A percentile compares a stretch with the other conserved stretches of the same genome.
These are phyloP conservation scores for Cherax destructor DNA, from an alignment of 1,140 invertebrate genomes.

Conservation along the genomic window DNA sequence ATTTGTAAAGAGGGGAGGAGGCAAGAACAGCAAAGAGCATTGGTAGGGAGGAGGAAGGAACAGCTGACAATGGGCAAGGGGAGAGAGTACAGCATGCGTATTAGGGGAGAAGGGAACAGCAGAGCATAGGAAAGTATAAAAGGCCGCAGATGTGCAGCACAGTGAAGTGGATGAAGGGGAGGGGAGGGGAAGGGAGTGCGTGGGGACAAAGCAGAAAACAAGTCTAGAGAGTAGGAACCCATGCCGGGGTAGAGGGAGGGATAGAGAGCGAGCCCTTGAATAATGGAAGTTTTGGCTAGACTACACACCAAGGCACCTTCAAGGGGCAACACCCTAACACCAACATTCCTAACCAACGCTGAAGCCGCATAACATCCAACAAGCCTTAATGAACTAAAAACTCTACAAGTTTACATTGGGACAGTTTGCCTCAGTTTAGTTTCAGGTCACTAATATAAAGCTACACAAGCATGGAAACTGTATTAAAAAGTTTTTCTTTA, in stretches of 20 bases:
- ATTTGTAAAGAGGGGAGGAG: no score
- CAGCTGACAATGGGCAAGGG: no score
- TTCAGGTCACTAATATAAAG: no score
- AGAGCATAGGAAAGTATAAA: background rate
- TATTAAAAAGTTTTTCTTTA: no score
- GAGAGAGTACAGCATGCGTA: background rate
- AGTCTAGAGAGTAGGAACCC: background rate
- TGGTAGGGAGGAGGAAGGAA: background rate
- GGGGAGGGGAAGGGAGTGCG: background rate
- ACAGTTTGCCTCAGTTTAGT: no score
- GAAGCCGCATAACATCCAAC: no score
- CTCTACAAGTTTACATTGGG: no score
- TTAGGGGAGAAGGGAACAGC: background rate
- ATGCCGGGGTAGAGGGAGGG: background rate
- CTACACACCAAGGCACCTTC: background rate
- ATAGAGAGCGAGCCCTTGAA: background rate
- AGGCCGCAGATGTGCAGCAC: background rate
- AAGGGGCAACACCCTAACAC: constrained; percentile 9
- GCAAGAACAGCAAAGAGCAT: background rate
- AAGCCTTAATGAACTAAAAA: no score
- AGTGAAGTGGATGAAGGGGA: background rate
- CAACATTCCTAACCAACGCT: no score
- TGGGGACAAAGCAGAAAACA: background rate
- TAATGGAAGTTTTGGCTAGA: background rate
- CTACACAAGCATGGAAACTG: no score